A percentile compares a stretch with the other conserved stretches of the same genome.
These are phyloP conservation scores for Drosophila aldrichi DNA, from an alignment of 2,888 invertebrate species.

Conservation along the genomic window DNA sequence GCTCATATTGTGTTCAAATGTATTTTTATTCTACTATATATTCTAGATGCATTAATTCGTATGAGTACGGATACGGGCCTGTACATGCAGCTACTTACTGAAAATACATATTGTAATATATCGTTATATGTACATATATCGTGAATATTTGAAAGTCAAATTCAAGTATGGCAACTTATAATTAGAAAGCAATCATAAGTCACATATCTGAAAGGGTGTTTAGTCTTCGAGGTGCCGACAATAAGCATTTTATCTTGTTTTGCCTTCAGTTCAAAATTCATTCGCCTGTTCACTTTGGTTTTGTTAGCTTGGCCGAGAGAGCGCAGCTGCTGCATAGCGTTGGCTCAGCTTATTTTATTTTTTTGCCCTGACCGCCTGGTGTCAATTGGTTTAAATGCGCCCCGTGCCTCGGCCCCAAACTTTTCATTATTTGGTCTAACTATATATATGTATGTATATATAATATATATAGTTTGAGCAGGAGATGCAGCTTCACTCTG, in stretches of 20 bases:
- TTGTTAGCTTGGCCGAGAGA: constrained; percentile 53
- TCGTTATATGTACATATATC: too few relatives aligned
- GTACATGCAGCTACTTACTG: too few relatives aligned
- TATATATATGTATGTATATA: background rate
- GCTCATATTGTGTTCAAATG: background rate
- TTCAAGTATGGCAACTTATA: too few relatives aligned
- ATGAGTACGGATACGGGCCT: too few relatives aligned
- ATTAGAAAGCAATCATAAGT: too few relatives aligned
- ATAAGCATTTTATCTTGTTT: constrained; percentile 16
- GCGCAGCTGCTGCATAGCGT: constrained; percentile 70
- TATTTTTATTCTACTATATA: too few relatives aligned
- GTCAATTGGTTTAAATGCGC: constrained; percentile 78
- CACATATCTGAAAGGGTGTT: background rate
- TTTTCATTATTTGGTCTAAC: constrained; percentile 44
- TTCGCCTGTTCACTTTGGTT: constrained; percentile 58
- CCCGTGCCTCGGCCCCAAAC: constrained; percentile 45
- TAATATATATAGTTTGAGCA: background rate
- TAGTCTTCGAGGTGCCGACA: background rate
- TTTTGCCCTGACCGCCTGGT: constrained; percentile 53
- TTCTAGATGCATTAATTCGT: too few relatives aligned
- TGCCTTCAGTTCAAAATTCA: constrained; percentile 65
- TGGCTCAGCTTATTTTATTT: constrained; percentile 69
- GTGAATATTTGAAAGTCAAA: too few relatives aligned
- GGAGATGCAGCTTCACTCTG: too few relatives aligned
- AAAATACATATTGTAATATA: too few relatives aligned